These are phyloP conservation scores for Strongylocentrotus purpuratus DNA, from an alignment of 35 echinoderm and acorn worm species.

Conservation along the genomic window DNA sequence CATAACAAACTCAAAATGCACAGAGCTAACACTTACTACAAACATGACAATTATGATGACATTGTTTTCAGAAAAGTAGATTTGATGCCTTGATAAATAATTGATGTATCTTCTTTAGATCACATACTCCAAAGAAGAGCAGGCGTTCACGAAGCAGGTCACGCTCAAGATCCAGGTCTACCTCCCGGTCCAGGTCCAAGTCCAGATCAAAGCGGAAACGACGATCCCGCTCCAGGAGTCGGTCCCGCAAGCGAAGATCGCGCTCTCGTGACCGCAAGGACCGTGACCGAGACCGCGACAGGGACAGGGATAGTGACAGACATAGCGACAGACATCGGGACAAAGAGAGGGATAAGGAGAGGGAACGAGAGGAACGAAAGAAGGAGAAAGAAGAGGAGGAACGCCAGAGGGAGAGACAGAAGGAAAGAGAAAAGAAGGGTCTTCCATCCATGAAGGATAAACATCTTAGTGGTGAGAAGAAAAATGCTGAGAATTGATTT, in stretches of 20 bases:
- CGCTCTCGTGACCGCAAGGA: conserved; percentile 71
- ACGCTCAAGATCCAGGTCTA: conserved; percentile 70
- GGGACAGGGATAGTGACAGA: conserved; percentile 55
- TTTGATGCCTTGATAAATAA: background rate
- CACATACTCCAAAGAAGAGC: conserved; percentile 79
- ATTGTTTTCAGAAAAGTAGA: background rate
- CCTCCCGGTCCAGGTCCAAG: conserved; percentile 61
- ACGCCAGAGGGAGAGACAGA: conserved; percentile 42
- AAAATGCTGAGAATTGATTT: background rate
- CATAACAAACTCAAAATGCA: no score
- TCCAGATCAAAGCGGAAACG: conserved; percentile 78
- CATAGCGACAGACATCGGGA: conserved; percentile 59
- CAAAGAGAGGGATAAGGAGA: conserved; percentile 54
- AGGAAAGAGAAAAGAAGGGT: conserved; percentile 76
- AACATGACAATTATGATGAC: background rate
- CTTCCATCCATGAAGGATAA: conserved; percentile 83
- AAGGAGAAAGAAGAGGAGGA: conserved; percentile 73
- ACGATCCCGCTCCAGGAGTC: conserved; percentile 76
- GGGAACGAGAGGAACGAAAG: conserved; percentile 68
- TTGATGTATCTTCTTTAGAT: conserved; percentile 51
- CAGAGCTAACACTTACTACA: no score
- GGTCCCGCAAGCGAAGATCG: conserved; percentile 63
- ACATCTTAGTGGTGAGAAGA: conserved; percentile 22
- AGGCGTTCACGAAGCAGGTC: conserved; percentile 72
- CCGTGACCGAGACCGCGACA: conserved; percentile 56